These are phyloP conservation scores for Drosophila seguyi DNA, from an alignment of 1,140 invertebrate species.

Conservation along the genomic window DNA sequence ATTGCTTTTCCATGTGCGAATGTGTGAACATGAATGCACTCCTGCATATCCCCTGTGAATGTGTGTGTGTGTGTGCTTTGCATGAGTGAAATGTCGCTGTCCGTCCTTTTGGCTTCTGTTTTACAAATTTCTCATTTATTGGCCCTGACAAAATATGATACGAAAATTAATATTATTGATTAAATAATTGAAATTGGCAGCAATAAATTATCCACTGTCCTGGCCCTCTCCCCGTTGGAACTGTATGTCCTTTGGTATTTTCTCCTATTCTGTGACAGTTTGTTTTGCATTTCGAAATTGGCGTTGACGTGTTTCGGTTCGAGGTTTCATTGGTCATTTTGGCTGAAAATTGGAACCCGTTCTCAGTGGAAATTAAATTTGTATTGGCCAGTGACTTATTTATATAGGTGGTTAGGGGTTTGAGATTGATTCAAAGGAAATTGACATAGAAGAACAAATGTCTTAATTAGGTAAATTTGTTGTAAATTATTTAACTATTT, in stretches of 20 bases:
- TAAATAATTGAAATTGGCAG: constrained; percentile 84
- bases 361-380: neutral
- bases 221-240: neutral
- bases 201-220: constrained; percentile 34
- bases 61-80: constrained; percentile 30
- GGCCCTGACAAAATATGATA: constrained; percentile 84
- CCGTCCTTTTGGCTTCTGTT: constrained; percentile 60
- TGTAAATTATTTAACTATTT: too few species aligned
- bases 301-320: constrained; percentile 53
- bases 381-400: neutral
- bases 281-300: constrained; percentile 42
- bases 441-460: neutral
- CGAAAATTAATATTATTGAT: constrained; percentile 85
- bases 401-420: too few species aligned
- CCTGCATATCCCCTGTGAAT: neutral
- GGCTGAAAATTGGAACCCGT: constrained; percentile 21
- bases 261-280: constrained; percentile 42
- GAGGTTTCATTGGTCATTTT: constrained; percentile 13
- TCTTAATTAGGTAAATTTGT: too few species aligned
- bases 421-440: neutral
- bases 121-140: constrained; percentile 84
- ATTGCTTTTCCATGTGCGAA: constrained; percentile 57
- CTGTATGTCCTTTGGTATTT: neutral
- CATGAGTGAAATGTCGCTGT: constrained; percentile 74
- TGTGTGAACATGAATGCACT: constrained; percentile 72